A percentile compares a stretch with the other conserved stretches of the same genome.
Conservation (phyloP, 2,113 vertebrate genomes). For the Neopipo cinnamomea region DNA sequence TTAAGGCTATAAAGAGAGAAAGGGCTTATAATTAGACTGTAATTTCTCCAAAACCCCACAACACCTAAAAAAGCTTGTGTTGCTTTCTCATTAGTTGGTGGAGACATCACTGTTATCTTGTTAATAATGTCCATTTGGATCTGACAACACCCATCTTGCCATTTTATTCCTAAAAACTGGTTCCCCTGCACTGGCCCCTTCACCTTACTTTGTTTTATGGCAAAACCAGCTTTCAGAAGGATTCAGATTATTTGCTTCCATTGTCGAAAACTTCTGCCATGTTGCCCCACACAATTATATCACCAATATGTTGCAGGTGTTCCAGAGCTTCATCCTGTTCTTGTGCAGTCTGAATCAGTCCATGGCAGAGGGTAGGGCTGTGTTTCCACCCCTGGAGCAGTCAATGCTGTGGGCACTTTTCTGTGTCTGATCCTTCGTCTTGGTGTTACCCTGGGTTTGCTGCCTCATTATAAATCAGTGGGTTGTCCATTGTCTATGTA, state of each 20-base stretch:
- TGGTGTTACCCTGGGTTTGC: accelerated
- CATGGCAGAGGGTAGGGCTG: not conserved
- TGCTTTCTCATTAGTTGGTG: not conserved
- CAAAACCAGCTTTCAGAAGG: not conserved
- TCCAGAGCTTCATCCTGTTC: not conserved
- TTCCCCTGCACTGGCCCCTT: accelerated
- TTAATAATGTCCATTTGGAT: not conserved
- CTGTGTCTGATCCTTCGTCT: not conserved
- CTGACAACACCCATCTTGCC: not conserved
- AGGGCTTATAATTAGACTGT: not conserved
- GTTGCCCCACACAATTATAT: not conserved
- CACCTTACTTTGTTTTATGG: not conserved
- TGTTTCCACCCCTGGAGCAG: not conserved
- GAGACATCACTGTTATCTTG: not conserved
- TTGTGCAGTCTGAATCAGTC: not conserved
- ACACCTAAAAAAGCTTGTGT: not conserved
- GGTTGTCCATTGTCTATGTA: accelerated
- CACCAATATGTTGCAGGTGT: not conserved
- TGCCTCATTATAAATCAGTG: too few species aligned
- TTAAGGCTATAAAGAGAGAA: not conserved
- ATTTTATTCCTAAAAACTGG: not conserved
- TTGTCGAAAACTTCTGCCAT: not conserved
- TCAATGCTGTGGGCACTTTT: not conserved
- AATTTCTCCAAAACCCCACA: not conserved
- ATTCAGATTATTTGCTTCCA: not conserved